Percentiles rank a stretch among this genome's conserved stretches.
Evolutionary conservation across 2,888 invertebrate species (phyloP).

Genomic region (Idaea aversata): DNA sequence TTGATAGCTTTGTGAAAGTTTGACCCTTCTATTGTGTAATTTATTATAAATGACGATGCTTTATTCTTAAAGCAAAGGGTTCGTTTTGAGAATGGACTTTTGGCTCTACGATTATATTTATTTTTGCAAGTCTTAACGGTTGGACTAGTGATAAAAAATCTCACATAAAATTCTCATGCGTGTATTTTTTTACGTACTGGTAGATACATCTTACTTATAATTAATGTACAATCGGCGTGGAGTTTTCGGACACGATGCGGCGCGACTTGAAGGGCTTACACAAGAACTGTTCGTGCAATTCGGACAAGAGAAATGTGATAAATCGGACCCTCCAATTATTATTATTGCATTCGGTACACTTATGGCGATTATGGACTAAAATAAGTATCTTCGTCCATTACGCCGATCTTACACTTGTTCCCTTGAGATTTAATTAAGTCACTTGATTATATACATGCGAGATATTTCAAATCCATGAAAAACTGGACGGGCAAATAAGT

Average conservation of each 20-base stretch:
- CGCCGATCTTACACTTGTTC: slow-evolving; percentile 61
- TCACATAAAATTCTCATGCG: slow-evolving; percentile 64
- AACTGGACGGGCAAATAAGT: too few species aligned
- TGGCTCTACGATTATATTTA: slow-evolving; percentile 48
- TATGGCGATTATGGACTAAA: slow-evolving; percentile 76
- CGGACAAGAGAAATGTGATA: slow-evolving; percentile 77
- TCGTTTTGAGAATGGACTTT: slow-evolving; percentile 49
- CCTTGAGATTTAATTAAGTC: slow-evolving; percentile 7
- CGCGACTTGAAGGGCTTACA: slow-evolving; percentile 74
- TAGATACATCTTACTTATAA: slow-evolving; percentile 53
- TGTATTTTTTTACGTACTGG: slow-evolving; percentile 60
- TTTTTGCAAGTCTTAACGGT: slow-evolving; percentile 67
- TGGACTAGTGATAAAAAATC: slow-evolving; percentile 60
- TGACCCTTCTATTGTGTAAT: slow-evolving; percentile 63
- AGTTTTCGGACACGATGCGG: slow-evolving; percentile 76
- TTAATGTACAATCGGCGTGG: slow-evolving; percentile 68
- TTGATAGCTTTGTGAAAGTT: slow-evolving; percentile 54
- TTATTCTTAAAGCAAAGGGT: slow-evolving; percentile 58
- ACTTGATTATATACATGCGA: background rate
- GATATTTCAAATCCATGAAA: background rate
- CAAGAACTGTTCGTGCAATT: slow-evolving; percentile 75
- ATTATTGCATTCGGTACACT: slow-evolving; percentile 76
- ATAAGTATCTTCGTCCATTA: slow-evolving; percentile 73
- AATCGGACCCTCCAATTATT: slow-evolving; percentile 79
- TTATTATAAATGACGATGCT: slow-evolving; percentile 45